Evolutionary conservation across 1,140 invertebrate genomes (phyloP), one percentile per base, ranked within the genome.

Genomic region (Drosophila grimshawi): DNA sequence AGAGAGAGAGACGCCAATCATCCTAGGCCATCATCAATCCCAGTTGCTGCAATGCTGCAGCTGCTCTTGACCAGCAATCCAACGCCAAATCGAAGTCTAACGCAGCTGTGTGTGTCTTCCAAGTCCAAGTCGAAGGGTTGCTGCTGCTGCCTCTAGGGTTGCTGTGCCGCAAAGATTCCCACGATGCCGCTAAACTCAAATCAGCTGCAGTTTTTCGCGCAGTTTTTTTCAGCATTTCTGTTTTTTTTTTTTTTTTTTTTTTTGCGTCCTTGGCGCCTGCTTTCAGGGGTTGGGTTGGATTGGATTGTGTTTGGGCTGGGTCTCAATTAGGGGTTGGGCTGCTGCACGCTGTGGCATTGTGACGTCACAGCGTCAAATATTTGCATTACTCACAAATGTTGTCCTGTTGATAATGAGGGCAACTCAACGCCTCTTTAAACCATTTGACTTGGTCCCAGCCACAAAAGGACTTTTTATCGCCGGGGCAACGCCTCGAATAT

Each of bases 191-290:
- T 19, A 19, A 11, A 11, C 65, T 49, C 29, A 67, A 74, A 76
- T 86, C 83, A 86, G 83, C 83, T 86, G 83, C 83, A 86, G 48
- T 88, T 86, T 86, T 88, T 86, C 82, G 83, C 82, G 83, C 82
- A 73, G 80, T 77, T 86, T 86, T 73, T 46, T 19, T 19, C 19
- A 19, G 19, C 19, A 19, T 19, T 19, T 19, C 19, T 19, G 0
- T 19, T 19, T 19, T 59, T 55, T 30, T 27, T 41, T 56, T 33
- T 41, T 32, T 39, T 51, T 60, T 74, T 73, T 65, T 48, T 59
- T 57, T 39, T 59, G 56, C 63, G 69, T 82, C 72, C 82, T 86
- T 86, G 77, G 83, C 64, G 78, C 52, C 76, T 39, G 46, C 37
- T 29, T 45, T 30, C 30, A 62, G 61, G 73, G 55, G 72, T 60